These are phyloP conservation scores for Papilio demoleus DNA, from an alignment of 2,888 invertebrate genomes.

Conservation along the genomic window DNA sequence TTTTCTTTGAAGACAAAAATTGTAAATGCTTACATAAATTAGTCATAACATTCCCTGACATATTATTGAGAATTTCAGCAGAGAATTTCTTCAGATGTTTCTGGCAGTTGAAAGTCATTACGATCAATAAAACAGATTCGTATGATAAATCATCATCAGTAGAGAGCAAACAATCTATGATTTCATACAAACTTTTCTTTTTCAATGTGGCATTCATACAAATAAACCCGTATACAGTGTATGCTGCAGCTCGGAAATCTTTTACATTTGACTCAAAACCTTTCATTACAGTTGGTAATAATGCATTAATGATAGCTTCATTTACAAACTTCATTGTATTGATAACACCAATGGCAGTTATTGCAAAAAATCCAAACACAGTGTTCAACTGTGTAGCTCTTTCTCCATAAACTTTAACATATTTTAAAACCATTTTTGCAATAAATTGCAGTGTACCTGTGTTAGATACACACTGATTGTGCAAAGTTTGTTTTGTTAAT, in stretches of 20 bases:
- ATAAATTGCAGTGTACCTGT: slow-evolving; percentile 67
- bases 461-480: slow-evolving; percentile 87
- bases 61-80: slow-evolving; percentile 77
- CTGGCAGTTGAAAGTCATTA: slow-evolving; percentile 89
- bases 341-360: slow-evolving; percentile 88
- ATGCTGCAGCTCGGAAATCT: slow-evolving; percentile 89
- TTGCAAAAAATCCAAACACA: slow-evolving; percentile 91
- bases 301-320: slow-evolving; percentile 86
- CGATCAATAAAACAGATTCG: slow-evolving; percentile 86
- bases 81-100: slow-evolving; percentile 76
- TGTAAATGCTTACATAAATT: slow-evolving; percentile 69
- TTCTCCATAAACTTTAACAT: slow-evolving; percentile 84
- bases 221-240: slow-evolving; percentile 89
- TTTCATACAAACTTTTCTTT: slow-evolving; percentile 84
- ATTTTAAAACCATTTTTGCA: slow-evolving; percentile 60
- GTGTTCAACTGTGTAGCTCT: slow-evolving; percentile 86
- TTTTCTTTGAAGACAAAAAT: slow-evolving; percentile 59
- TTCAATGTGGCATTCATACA: slow-evolving; percentile 86
- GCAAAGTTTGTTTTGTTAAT: slow-evolving; percentile 87
- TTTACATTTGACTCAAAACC: slow-evolving; percentile 87
- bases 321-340: slow-evolving; percentile 81
- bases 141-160: slow-evolving; percentile 70
- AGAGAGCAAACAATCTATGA: slow-evolving; percentile 76
- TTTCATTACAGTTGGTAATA: slow-evolving; percentile 88
- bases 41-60: slow-evolving; percentile 67